Conservation (phyloP, 2,888 invertebrate genomes). For the Polyommatus icarus region DNA sequence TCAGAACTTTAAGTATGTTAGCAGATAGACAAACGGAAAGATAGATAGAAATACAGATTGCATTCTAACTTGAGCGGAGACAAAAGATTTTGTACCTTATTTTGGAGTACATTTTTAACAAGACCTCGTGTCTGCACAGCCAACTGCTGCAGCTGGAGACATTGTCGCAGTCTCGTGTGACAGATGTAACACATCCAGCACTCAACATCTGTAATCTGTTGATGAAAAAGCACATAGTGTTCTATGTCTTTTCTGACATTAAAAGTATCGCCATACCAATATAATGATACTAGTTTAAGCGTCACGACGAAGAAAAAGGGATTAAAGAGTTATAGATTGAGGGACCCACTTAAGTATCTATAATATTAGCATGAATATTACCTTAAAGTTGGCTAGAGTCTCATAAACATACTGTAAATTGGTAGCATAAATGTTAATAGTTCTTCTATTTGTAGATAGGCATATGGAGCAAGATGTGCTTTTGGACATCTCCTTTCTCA, state of each 20-base stretch:
- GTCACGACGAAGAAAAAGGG: no score
- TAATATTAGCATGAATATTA: not conserved
- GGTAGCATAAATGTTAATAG: not conserved
- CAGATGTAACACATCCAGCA: constrained; percentile 1
- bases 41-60: not conserved
- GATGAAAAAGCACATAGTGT: not conserved
- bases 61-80: not conserved
- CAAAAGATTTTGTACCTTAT: not conserved
- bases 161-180: not conserved
- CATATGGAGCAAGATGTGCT: not conserved
- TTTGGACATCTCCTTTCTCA: not conserved
- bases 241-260: not conserved
- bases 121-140: not conserved
- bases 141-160: not conserved
- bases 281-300: not conserved
- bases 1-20: no score
- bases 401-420: not conserved
- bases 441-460: not conserved
- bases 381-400: not conserved
- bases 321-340: not conserved
- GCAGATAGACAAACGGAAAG: not conserved
- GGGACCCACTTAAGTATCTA: not conserved
- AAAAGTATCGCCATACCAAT: not conserved
- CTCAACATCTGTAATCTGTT: not conserved
- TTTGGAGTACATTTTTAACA: not conserved